phyloP scores from a whole-genome alignment of 2,797 vertebrate species.

The Cyprinella venusta region DNA sequence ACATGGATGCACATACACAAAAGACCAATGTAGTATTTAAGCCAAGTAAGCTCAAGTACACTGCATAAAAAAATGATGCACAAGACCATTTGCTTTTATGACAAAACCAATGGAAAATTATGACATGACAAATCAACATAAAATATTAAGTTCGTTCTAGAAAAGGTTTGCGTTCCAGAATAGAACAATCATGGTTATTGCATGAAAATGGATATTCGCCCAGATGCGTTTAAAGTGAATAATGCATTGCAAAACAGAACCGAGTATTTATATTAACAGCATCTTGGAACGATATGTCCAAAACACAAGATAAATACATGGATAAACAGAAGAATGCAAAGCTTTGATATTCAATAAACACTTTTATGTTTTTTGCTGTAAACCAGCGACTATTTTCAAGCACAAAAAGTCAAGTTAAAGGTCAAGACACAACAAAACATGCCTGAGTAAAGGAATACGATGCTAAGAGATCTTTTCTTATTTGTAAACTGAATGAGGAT shows the following conservation, averaged over 20 bases:
- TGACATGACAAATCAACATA: neutral
- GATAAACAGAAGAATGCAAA: conserved; percentile 25
- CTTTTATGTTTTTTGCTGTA: neutral
- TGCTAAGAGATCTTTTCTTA: neutral
- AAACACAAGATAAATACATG: conserved; percentile 50
- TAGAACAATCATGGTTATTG: neutral
- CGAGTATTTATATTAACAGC: conserved; percentile 51
- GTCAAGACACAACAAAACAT: conserved; percentile 21
- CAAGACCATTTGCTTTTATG: neutral
- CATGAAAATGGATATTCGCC: conserved; percentile 46
- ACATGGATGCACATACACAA: neutral
- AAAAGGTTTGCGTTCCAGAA: neutral
- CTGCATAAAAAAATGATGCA: neutral
- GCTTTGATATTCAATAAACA: conserved; percentile 42
- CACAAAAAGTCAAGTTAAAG: conserved; percentile 30
- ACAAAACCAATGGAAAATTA: too few relatives aligned
- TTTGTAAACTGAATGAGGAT: neutral
- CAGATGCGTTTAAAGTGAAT: conserved; percentile 21
- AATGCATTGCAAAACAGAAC: conserved; percentile 45
- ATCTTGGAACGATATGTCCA: conserved; percentile 33
- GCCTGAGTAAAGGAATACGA: neutral
- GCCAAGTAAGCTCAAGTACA: neutral
- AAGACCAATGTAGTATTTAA: neutral
- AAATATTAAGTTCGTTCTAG: neutral
- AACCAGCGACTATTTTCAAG: neutral